Evolutionary conservation across 1,140 invertebrate species (phyloP).

Genomic region (Formica selysi): DNA sequence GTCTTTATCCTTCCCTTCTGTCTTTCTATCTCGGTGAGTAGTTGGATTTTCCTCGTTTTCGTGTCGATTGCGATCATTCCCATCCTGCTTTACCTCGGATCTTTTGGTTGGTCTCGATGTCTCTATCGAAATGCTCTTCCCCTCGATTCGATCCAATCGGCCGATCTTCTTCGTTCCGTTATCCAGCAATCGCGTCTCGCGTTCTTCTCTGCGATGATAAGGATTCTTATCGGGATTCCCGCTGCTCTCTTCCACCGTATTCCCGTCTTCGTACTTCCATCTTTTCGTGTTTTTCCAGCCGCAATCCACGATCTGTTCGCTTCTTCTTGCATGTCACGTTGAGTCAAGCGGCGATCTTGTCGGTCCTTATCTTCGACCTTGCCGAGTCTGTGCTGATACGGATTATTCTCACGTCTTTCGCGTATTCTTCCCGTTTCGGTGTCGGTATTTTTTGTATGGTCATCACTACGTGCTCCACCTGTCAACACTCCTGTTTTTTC

Average conservation of each 20-base stretch:
- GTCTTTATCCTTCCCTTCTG: neutral
- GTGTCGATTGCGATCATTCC: neutral
- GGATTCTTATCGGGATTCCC: neutral
- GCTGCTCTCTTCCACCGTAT: neutral
- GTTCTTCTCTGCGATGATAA: conserved; percentile 49
- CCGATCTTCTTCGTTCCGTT: neutral
- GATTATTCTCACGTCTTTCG: conserved; percentile 63
- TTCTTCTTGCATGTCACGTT: conserved; percentile 61
- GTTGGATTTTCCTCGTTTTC: neutral
- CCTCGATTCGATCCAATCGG: conserved; percentile 4
- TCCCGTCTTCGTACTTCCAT: neutral
- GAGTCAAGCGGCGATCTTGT: conserved; percentile 41
- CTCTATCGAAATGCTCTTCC: neutral
- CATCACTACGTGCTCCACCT: conserved; percentile 34
- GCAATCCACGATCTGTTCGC: conserved; percentile 39
- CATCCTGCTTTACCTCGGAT: neutral
- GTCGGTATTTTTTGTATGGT: conserved; percentile 30
- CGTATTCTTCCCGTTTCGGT: conserved; percentile 46
- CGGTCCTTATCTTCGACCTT: conserved; percentile 40
- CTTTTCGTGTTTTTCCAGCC: conserved; percentile 41
- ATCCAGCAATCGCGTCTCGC: conserved; percentile 16
- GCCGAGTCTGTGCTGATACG: conserved; percentile 19
- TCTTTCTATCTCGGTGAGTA: neutral
- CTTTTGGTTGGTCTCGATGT: neutral
- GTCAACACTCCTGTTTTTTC: neutral